Conservation (phyloP, 2,888 invertebrate genomes). For the Bursaphelenchus okinawaensis region DNA sequence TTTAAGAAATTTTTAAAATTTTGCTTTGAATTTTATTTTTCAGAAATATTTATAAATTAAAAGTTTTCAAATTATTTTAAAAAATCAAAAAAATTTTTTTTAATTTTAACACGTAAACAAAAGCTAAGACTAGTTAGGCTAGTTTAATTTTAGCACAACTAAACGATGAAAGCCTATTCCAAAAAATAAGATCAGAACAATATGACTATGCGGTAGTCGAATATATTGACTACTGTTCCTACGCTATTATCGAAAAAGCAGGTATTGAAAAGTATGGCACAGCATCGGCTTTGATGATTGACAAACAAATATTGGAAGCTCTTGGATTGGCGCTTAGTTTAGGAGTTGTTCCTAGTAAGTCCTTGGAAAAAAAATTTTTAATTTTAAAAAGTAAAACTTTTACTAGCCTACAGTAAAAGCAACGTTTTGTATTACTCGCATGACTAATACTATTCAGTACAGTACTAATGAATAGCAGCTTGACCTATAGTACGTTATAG, state of each 20-base stretch:
- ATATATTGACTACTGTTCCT: slow-evolving; percentile 11
- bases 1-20: too few species aligned
- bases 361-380: neutral
- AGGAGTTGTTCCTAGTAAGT: slow-evolving; percentile 8
- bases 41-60: too few species aligned
- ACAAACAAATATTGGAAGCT: neutral
- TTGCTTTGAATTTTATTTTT: too few species aligned
- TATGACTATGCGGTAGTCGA: slow-evolving; percentile 20
- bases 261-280: slow-evolving; percentile 17
- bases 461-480: neutral
- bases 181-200: slow-evolving; percentile 2
- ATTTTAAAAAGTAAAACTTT: neutral
- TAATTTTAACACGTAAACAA: too few species aligned
- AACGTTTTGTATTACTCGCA: neutral
- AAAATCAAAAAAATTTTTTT: too few species aligned
- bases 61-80: too few species aligned
- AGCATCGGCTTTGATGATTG: neutral
- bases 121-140: too few species aligned
- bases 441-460: neutral
- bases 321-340: neutral
- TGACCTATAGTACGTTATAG: too few species aligned
- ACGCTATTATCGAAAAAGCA: slow-evolving; percentile 4
- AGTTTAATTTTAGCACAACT: neutral
- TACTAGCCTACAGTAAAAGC: too few species aligned
- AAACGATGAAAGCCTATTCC: neutral